Base-by-base conservation (phyloP, 37 sponge, comb jelly and placozoan genomes). In the Eunapius fragilis region DNA sequence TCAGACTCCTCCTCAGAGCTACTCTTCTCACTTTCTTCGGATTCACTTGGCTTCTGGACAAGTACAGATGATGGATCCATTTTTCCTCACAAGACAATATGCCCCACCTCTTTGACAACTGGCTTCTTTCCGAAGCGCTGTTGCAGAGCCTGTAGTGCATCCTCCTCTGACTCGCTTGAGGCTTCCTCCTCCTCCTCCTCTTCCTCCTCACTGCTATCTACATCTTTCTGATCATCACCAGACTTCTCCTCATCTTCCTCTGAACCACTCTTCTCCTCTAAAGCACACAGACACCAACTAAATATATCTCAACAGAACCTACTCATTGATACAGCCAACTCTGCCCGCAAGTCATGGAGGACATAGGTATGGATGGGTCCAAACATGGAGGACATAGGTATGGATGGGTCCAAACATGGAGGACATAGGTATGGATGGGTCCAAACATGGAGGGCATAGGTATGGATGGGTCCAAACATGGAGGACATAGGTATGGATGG, bases 1-100 rank as follows among this genome's bases (percentile, higher is more conserved):
- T 80, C 48, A n/a, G 32, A 28, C 37, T 87, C 85, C 48, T 92
- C 93, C 34, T 88, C 89, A 31, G 72, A 71, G 74, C 75, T 77
- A 3, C 69, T 89, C 25, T 70, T 78, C 31, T 82, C 84, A 27
- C 73, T 82, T 4, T 68, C 72, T 2, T 89, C 89, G 36, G 76
- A 79, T 11, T 58, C 58, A 4, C 17, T 11, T 13, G 58, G 58
- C 14, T 58, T 58, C 58, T 58, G 58, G 6, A 17, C 14, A 19
- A 58, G 58, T 1, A 17, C 22, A 58, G 14, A 58, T 17, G 72
- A 25, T 73, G 7, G 26, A 25, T 12, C 28, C 12, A 9, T 14
- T 73, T 24, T 23, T 33, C 17, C 84, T 27, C 34, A 22, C 14
- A 35, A 14, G 30, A 23, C 50, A 14, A 27, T 33, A 12, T 83